Base-by-base conservation (phyloP, 2,888 invertebrate genomes). In the Diadegma fenestrale region DNA sequence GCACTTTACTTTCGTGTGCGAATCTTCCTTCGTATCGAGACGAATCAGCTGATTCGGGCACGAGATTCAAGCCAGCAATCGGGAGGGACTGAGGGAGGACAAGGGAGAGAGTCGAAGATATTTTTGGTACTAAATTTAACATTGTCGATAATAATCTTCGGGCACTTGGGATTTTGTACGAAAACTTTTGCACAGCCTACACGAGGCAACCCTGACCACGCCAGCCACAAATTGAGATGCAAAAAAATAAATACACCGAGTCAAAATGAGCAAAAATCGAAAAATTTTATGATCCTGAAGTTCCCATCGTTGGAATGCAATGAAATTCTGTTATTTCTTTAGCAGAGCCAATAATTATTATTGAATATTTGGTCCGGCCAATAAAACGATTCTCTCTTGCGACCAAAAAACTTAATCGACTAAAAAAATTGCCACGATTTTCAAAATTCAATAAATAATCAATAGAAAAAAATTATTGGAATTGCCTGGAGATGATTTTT, bases 21-120 rank as follows among this genome's bases (percentile, higher is more conserved):
- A 64, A 37, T 48, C 58, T 54, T n/a, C 12, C 0, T 10, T 77
- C 41, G 58, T 69, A 33, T 78, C 33, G 41, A 63, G 30, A 17
- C 66, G 30, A 61, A 78, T 69, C 78, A 78, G 78, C 78, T 78
- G 78, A 78, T 78, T 78, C 22, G 12, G n/a, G 58, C 37, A 69
- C 41, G 69, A 77, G 69, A 69, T 12, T 77, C 30, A 26, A 19
- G 8, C 37, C 37, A 33, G 64, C 6, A 2, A n/a, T 14, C n/a
- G 6, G n/a, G 54, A 72, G 71, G 19, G 48, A 37, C 19, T 37
- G 19, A 54, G 54, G 41, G 26, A 26, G 41, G 30, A 7, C 30
- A 30, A 48, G n/a, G 8, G 0, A 48, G 33, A 61, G 73, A 41
- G 22, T n/a, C 48, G 22, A 30, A 33, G 78, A 69, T 78, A 78